phyloP scores from a whole-genome alignment of 2,888 invertebrate species.

The Odontocolon sp. region DNA sequence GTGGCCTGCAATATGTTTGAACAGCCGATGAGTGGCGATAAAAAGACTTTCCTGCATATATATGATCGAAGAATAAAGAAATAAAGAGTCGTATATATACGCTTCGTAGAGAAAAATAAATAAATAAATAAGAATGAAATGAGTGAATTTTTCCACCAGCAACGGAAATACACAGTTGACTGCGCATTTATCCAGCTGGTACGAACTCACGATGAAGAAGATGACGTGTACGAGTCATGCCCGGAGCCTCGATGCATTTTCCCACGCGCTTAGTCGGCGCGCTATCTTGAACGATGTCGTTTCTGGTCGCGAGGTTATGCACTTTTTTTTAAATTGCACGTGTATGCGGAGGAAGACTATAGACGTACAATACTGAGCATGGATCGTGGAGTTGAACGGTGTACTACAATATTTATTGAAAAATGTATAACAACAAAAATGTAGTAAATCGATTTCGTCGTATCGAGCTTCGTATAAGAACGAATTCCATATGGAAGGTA shows the following conservation, averaged over 20 bases:
- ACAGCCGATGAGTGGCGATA: no score
- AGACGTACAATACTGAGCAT: no score
- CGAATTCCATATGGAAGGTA: no score
- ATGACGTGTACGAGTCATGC: conserved; percentile 31
- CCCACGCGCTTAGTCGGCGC: conserved; percentile 51
- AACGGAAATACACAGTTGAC: background rate
- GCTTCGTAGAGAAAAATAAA: no score
- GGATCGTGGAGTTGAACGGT: no score
- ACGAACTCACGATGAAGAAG: conserved; percentile 24
- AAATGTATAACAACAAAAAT: no score
- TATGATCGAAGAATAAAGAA: no score
- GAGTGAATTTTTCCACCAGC: background rate
- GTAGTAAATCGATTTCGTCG: no score
- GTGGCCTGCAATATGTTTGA: conserved; percentile 13
- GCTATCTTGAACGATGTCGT: conserved; percentile 22
- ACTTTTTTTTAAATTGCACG: conserved; percentile 7
- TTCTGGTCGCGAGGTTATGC: background rate
- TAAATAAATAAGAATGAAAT: background rate
- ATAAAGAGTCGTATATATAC: background rate
- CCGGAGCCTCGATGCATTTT: conserved; percentile 38
- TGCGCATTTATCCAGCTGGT: conserved; percentile 29
- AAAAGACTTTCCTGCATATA: no score
- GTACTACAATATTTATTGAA: no score
- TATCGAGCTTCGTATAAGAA: no score
- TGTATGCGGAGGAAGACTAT: conserved; percentile 2